These are phyloP conservation scores for Drosophila auraria DNA, from an alignment of 1,140 invertebrate species.

Conservation along the genomic window DNA sequence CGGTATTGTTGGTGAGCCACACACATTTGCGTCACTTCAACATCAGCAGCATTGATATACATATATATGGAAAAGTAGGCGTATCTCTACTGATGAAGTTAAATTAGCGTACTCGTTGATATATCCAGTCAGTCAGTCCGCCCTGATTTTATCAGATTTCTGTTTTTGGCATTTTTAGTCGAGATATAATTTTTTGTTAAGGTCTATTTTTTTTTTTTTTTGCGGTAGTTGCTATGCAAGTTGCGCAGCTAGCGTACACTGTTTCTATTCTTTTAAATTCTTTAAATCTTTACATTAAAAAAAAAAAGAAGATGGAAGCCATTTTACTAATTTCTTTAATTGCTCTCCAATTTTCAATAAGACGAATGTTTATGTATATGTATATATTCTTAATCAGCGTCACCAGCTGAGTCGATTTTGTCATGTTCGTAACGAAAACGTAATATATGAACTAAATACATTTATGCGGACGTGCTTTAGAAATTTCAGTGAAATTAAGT, in stretches of 20 bases:
- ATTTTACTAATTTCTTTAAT: background rate
- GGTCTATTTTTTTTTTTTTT: background rate
- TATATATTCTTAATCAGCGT: too few relatives aligned
- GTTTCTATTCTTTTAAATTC: background rate
- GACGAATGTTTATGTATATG: too few relatives aligned
- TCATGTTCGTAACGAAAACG: too few relatives aligned
- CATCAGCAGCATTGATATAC: conserved; percentile 18
- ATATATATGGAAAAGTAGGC: conserved; percentile 59
- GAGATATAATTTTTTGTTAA: background rate
- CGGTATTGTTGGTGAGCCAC: conserved; percentile 72
- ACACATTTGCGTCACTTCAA: conserved; percentile 65
- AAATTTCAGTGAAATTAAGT: too few relatives aligned
- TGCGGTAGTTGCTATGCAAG: conserved; percentile 7
- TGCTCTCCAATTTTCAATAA: background rate
- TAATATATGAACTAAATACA: too few relatives aligned
- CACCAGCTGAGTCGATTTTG: too few relatives aligned
- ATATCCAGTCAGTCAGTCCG: conserved; percentile 11
- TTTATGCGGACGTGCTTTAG: too few relatives aligned
- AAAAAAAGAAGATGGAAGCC: too few relatives aligned
- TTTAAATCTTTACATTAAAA: background rate
- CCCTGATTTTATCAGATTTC: conserved; percentile 24
- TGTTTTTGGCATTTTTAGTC: conserved; percentile 7
- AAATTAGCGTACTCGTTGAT: conserved; percentile 53
- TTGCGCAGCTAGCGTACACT: background rate
- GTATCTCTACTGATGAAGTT: conserved; percentile 67